A percentile compares a stretch with the other conserved stretches of the same genome.
Evolutionary conservation across 2,113 vertebrate species (phyloP).

Genomic region (Cyphomyrus plagiostoma): DNA sequence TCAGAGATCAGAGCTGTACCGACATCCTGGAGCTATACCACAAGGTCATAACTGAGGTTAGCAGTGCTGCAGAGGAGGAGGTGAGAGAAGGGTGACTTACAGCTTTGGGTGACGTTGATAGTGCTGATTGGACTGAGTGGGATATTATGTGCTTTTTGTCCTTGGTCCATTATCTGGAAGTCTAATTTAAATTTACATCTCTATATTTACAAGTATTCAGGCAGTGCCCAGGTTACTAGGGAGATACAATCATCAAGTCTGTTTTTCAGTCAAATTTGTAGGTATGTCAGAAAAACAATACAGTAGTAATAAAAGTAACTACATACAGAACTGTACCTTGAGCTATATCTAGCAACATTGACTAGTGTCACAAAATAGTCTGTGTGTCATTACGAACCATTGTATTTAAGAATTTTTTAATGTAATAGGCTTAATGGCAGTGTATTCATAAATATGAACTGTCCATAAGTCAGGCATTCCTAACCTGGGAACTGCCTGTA

Average conservation of each 20-base stretch:
- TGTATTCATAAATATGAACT: neutral
- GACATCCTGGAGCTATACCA: constrained; percentile 85
- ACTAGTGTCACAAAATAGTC: neutral
- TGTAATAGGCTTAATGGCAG: neutral
- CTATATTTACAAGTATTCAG: neutral
- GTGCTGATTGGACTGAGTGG: neutral
- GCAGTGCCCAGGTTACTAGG: neutral
- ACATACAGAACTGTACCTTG: too few species aligned
- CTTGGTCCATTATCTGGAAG: neutral
- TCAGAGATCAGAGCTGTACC: constrained; percentile 87
- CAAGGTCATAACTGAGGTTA: constrained; percentile 77
- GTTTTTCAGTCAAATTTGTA: neutral
- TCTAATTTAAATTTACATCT: neutral
- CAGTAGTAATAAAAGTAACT: too few species aligned
- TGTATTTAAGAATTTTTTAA: neutral
- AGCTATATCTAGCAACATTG: too few species aligned
- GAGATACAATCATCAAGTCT: neutral
- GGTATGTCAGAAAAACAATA: neutral
- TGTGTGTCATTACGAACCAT: neutral
- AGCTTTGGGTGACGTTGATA: neutral
- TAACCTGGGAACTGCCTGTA: too few species aligned
- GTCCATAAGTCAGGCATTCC: too few species aligned
- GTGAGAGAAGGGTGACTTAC: constrained; percentile 46
- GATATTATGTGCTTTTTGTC: neutral
- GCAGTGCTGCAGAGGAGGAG: constrained; percentile 77